Conservation (phyloP, 1,140 invertebrate species). For the Archivesica marissinica region DNA sequence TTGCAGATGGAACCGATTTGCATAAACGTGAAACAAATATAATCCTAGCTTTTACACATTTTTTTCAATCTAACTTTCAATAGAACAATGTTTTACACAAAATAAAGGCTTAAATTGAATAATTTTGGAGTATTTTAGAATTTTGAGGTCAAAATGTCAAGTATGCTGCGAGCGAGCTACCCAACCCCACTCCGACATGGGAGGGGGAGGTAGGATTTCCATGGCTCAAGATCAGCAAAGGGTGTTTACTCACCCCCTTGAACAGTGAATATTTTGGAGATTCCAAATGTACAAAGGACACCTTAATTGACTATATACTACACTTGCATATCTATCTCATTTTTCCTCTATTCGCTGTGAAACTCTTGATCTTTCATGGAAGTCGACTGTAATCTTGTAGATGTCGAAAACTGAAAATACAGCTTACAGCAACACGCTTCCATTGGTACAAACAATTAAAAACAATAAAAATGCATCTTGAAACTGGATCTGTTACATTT, state of each 20-base stretch:
- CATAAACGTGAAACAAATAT: background rate
- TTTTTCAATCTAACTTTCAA: background rate
- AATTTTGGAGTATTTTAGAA: background rate
- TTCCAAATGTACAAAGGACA: constrained; percentile 5
- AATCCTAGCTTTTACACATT: background rate
- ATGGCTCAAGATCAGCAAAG: constrained; percentile 66
- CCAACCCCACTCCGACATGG: constrained; percentile 65
- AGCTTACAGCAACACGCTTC: too few species aligned
- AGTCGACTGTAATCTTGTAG: too few species aligned
- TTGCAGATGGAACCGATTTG: background rate
- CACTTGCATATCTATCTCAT: constrained; percentile 61
- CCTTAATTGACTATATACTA: constrained; percentile 57
- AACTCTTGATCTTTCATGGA: too few species aligned
- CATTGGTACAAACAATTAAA: too few species aligned
- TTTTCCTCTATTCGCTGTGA: constrained; percentile 6
- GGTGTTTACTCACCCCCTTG: constrained; percentile 64
- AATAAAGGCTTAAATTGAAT: background rate
- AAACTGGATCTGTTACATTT: too few species aligned
- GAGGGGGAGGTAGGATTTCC: constrained; percentile 70
- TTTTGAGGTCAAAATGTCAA: constrained; percentile 61
- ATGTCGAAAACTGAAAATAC: too few species aligned
- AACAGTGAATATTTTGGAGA: background rate
- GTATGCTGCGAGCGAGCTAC: constrained; percentile 68
- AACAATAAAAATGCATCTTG: too few species aligned
- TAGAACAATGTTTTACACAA: background rate